Conservation (phyloP, 2,888 invertebrate species). For the Tipula helvola region DNA sequence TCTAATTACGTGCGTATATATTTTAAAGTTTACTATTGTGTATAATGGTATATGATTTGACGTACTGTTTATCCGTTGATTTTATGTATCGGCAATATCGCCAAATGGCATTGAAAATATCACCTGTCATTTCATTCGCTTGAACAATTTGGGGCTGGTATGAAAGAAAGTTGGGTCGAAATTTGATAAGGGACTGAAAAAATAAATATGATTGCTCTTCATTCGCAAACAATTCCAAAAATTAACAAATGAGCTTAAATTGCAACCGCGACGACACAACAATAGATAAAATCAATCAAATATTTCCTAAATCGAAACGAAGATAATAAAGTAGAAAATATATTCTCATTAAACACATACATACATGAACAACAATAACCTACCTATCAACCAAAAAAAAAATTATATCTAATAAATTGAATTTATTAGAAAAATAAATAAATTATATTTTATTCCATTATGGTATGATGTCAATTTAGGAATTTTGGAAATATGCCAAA, state of each 20-base stretch:
- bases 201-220: too few relatives aligned
- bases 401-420: background rate
- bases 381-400: background rate
- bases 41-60: too few relatives aligned
- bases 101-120: too few relatives aligned
- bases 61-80: too few relatives aligned
- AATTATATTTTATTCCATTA: background rate
- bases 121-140: too few relatives aligned
- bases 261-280: background rate
- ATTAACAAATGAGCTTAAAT: background rate
- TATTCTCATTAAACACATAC: background rate
- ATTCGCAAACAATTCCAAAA: too few relatives aligned
- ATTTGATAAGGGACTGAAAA: too few relatives aligned
- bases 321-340: background rate
- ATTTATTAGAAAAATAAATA: background rate
- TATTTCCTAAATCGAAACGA: background rate
- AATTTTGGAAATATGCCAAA: background rate
- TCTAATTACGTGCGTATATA: background rate
- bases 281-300: background rate
- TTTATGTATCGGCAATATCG: too few relatives aligned
- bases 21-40: background rate
- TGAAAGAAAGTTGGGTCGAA: too few relatives aligned
- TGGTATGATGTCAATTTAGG: background rate
- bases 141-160: too few relatives aligned
- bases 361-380: background rate